Evolutionary conservation across 2,797 vertebrate species (phyloP).

Genomic region (Gobio occitaniae): DNA sequence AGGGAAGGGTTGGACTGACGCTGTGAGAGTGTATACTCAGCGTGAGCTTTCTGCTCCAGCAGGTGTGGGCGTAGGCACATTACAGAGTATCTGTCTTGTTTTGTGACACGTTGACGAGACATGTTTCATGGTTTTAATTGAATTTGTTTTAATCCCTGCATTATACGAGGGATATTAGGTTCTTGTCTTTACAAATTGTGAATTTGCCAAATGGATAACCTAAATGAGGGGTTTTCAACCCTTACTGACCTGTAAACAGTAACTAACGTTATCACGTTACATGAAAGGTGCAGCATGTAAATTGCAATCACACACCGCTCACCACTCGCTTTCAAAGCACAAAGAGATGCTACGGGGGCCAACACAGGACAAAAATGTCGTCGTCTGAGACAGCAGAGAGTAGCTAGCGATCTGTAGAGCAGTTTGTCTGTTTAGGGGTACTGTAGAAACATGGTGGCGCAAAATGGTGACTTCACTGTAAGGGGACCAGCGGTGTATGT

Average conservation of each 20-base stretch:
- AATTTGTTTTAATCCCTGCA: not conserved
- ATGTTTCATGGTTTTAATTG: not conserved
- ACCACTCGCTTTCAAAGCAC: too few relatives aligned
- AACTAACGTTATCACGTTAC: not conserved
- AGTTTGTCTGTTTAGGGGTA: too few relatives aligned
- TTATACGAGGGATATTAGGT: not conserved
- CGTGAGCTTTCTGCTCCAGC: conserved; percentile 22
- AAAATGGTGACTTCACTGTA: too few relatives aligned
- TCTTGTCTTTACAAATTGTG: not conserved
- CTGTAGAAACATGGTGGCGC: too few relatives aligned
- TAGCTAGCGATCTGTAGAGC: too few relatives aligned
- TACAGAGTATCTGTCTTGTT: conserved; percentile 16
- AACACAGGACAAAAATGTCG: too few relatives aligned
- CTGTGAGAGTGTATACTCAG: conserved; percentile 1
- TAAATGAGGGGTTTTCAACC: not conserved
- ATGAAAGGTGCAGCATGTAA: not conserved
- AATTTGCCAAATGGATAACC: not conserved
- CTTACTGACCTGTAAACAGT: not conserved
- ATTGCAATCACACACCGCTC: too few relatives aligned
- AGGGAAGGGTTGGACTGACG: conserved; percentile 22
- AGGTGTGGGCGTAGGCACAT: conserved; percentile 19
- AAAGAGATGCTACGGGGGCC: too few relatives aligned
- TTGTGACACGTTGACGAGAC: conserved; percentile 3
- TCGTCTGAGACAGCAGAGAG: too few relatives aligned
- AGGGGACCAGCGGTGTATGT: too few relatives aligned